A percentile compares a stretch with the other conserved stretches of the same genome.
Evolutionary conservation across 2,888 invertebrate genomes (phyloP).

Genomic region (Boloria euphrosyne): DNA sequence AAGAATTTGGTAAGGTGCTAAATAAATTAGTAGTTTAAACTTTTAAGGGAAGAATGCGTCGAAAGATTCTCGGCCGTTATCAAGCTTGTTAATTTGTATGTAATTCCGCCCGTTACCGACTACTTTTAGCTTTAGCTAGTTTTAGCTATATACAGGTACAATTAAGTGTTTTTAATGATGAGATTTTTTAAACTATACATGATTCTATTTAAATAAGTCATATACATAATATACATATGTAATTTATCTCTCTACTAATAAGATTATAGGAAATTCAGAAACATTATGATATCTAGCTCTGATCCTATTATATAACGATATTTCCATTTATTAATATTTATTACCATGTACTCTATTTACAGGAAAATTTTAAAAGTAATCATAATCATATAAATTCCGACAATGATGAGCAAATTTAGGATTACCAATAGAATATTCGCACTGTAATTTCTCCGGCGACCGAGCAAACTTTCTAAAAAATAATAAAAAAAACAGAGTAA

Average conservation of each 20-base stretch:
- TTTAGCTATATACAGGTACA: constrained; percentile 70
- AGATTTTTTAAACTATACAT: constrained; percentile 56
- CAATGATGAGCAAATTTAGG: constrained; percentile 69
- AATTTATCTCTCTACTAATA: constrained; percentile 19
- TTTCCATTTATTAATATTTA: background rate
- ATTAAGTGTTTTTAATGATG: constrained; percentile 56
- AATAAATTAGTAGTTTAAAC: constrained; percentile 70
- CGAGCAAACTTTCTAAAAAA: constrained; percentile 81
- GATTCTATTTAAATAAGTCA: constrained; percentile 49
- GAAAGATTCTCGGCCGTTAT: constrained; percentile 63
- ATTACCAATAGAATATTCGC: constrained; percentile 65
- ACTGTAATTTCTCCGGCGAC: constrained; percentile 77
- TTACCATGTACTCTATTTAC: background rate
- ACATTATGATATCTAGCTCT: constrained; percentile 7
- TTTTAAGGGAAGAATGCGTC: constrained; percentile 59
- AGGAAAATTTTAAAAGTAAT: constrained; percentile 46
- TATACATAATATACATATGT: constrained; percentile 24
- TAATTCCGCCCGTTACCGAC: constrained; percentile 81
- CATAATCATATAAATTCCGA: constrained; percentile 59
- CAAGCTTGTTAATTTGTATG: constrained; percentile 78
- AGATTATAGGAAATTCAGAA: constrained; percentile 28
- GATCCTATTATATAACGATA: background rate
- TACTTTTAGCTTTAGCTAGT: constrained; percentile 66
- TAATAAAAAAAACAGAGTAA: constrained; percentile 72
- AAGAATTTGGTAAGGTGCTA: constrained; percentile 81